Conservation (phyloP, 2,888 invertebrate genomes). For the Hedya salicella region DNA sequence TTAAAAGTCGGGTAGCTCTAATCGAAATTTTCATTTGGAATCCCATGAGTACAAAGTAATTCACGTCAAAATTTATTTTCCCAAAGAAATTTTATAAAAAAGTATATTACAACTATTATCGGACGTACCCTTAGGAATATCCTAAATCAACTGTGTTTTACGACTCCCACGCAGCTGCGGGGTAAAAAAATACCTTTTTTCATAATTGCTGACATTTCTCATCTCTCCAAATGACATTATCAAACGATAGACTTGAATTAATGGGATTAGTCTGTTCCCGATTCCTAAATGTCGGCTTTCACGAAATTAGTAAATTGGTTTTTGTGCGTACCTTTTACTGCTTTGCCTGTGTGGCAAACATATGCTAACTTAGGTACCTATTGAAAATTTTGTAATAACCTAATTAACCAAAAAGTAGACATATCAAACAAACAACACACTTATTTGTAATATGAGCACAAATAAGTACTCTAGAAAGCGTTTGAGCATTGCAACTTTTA, state of each 20-base stretch:
- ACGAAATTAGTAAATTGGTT: conserved; percentile 9
- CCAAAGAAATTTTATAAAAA: conserved; percentile 1
- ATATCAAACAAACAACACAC: too few relatives aligned
- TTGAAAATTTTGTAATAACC: too few relatives aligned
- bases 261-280: conserved; percentile 27
- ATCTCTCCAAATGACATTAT: conserved; percentile 28
- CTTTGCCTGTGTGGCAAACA: too few relatives aligned
- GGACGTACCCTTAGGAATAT: conserved; percentile 17
- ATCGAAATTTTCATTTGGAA: too few relatives aligned
- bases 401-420: too few relatives aligned
- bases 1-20: too few relatives aligned
- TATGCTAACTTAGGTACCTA: too few relatives aligned
- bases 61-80: conserved; percentile 3
- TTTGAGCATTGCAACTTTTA: too few relatives aligned
- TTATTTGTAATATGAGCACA: too few relatives aligned
- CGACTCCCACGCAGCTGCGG: not conserved
- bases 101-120: not conserved
- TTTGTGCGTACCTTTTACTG: too few relatives aligned
- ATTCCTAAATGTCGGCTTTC: conserved; percentile 10
- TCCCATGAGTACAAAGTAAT: not conserved
- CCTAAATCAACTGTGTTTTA: conserved; percentile 30
- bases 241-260: conserved; percentile 27
- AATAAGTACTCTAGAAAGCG: too few relatives aligned
- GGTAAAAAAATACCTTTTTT: conserved; percentile 5
- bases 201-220: conserved; percentile 37